Conservation (phyloP, 2,888 invertebrate genomes). For the Xestia rhomboidea region DNA sequence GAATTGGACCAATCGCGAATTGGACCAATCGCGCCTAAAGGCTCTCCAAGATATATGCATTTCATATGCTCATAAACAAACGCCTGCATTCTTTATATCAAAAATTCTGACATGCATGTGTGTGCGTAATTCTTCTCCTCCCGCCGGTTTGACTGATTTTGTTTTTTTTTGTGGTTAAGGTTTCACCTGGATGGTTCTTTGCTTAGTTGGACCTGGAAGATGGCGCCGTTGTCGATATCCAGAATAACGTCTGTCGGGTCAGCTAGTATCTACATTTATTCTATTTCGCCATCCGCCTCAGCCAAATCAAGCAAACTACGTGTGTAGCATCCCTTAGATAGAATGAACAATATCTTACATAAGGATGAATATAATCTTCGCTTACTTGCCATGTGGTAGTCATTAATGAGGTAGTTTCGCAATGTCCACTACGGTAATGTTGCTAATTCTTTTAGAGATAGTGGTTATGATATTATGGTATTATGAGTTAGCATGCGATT, state of each 20-base stretch:
- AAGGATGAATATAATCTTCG: constrained; percentile 31
- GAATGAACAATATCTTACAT: constrained; percentile 15
- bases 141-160: not conserved
- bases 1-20: no score
- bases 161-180: not conserved
- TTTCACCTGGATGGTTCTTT: not conserved
- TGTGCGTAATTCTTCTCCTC: not conserved
- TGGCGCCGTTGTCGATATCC: not conserved
- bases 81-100: not conserved
- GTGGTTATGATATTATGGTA: not conserved
- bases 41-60: no score
- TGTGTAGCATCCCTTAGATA: not conserved
- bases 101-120: not conserved
- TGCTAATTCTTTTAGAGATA: not conserved
- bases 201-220: not conserved
- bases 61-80: not conserved
- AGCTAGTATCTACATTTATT: not conserved
- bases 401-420: not conserved
- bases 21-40: no score
- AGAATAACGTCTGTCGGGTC: not conserved
- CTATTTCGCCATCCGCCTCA: no score
- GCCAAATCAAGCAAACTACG: not conserved
- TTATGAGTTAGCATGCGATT: not conserved
- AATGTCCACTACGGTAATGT: not conserved
- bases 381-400: constrained; percentile 19